Conservation (phyloP, 2,797 vertebrate species). For the Lepus oiostolus region DNA sequence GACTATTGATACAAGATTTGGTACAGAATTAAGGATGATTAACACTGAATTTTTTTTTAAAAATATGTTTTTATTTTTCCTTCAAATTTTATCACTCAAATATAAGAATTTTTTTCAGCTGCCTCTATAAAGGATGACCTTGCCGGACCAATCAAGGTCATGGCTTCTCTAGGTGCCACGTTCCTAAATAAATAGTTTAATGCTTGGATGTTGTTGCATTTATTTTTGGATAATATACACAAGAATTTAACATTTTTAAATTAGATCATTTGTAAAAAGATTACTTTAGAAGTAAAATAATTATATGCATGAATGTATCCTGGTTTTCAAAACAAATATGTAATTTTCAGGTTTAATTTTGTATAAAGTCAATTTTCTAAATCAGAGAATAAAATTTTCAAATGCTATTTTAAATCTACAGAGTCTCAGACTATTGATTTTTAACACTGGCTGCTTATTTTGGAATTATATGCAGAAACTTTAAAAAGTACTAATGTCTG, state of each 20-base stretch:
- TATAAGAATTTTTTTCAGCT: background rate
- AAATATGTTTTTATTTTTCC: background rate
- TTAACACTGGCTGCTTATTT: background rate
- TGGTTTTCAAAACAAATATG: background rate
- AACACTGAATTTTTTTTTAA: background rate
- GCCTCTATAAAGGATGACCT: background rate
- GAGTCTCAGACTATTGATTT: background rate
- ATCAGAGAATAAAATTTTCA: background rate
- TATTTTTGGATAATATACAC: background rate
- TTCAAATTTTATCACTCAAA: background rate
- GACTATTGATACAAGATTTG: background rate
- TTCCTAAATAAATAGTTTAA: background rate
- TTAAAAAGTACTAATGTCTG: background rate
- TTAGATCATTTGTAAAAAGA: background rate
- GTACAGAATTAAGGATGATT: background rate
- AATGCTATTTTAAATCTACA: background rate
- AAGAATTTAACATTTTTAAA: background rate
- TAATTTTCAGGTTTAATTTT: background rate
- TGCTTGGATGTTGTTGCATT: background rate
- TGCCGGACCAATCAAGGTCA: background rate
- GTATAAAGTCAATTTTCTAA: background rate
- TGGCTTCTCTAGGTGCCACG: background rate
- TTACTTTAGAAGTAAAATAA: slow-evolving; percentile 33
- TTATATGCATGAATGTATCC: background rate
- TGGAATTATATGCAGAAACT: background rate